Conservation (phyloP, 2,888 invertebrate genomes). For the Drosophila quinaria region DNA sequence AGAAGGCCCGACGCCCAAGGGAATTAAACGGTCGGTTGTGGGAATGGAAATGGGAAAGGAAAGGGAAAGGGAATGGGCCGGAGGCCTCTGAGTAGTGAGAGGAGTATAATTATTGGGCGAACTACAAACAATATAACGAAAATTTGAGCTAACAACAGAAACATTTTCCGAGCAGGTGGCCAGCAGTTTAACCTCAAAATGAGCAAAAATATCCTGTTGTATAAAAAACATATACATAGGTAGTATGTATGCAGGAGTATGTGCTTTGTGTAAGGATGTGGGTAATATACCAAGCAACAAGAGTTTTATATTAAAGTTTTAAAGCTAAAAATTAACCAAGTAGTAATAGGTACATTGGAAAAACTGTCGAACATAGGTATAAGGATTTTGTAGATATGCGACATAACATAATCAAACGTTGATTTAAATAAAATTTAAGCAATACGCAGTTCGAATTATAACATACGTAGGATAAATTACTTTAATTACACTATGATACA, state of each 20-base stretch:
- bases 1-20: slow-evolving; percentile 45
- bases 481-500: no score
- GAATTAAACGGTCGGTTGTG: slow-evolving; percentile 51
- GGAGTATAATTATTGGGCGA: slow-evolving; percentile 48
- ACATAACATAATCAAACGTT: no score
- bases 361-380: no score
- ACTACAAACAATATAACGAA: slow-evolving; percentile 43
- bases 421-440: no score
- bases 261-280: not conserved
- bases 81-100: not conserved
- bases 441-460: no score
- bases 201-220: slow-evolving; percentile 12
- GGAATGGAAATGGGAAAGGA: not conserved
- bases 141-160: slow-evolving; percentile 32
- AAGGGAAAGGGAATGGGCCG: not conserved
- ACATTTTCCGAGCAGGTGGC: slow-evolving; percentile 35
- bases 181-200: slow-evolving; percentile 38
- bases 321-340: not conserved
- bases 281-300: slow-evolving; percentile 6
- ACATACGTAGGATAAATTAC: no score
- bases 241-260: not conserved
- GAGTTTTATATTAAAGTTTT: not conserved
- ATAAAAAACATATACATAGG: slow-evolving; percentile 12
- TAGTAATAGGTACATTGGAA: no score
- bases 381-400: no score